Conservation (phyloP, 2,888 invertebrate genomes). For the Acrocyrtus sp. region DNA sequence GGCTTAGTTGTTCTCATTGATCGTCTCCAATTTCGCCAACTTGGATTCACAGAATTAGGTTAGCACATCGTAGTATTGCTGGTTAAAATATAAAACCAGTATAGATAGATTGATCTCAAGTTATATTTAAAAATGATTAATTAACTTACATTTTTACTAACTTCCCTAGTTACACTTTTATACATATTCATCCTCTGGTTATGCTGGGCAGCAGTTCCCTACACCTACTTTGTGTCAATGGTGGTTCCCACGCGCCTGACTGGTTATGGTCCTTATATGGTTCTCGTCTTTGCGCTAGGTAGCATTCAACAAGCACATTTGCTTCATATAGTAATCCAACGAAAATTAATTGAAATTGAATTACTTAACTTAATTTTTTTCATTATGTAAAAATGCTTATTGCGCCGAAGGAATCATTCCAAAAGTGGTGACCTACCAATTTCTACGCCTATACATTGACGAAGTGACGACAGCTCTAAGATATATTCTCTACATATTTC, state of each 20-base stretch:
- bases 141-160: constrained; percentile 1
- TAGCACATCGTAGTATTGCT: too few species aligned
- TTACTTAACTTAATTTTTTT: too few species aligned
- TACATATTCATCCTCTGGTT: constrained; percentile 30
- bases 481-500: constrained; percentile 41
- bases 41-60: not conserved
- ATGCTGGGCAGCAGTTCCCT: constrained; percentile 49
- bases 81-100: too few species aligned
- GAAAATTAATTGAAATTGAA: too few species aligned
- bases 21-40: not conserved
- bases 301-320: not conserved
- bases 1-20: constrained; percentile 27
- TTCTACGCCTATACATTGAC: constrained; percentile 4
- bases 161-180: constrained; percentile 7
- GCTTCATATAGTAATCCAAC: not conserved
- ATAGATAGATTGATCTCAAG: too few species aligned
- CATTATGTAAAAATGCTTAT: not conserved
- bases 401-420: constrained; percentile 41
- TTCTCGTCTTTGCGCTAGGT: constrained; percentile 24
- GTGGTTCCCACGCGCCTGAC: not conserved
- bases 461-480: not conserved
- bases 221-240: constrained; percentile 28
- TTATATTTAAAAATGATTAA: not conserved
- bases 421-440: constrained; percentile 32
- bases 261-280: constrained; percentile 34